A percentile compares a stretch with the other conserved stretches of the same genome.
These are phyloP conservation scores for Ooceraea biroi DNA, from an alignment of 1,140 invertebrate genomes.

Conservation along the genomic window DNA sequence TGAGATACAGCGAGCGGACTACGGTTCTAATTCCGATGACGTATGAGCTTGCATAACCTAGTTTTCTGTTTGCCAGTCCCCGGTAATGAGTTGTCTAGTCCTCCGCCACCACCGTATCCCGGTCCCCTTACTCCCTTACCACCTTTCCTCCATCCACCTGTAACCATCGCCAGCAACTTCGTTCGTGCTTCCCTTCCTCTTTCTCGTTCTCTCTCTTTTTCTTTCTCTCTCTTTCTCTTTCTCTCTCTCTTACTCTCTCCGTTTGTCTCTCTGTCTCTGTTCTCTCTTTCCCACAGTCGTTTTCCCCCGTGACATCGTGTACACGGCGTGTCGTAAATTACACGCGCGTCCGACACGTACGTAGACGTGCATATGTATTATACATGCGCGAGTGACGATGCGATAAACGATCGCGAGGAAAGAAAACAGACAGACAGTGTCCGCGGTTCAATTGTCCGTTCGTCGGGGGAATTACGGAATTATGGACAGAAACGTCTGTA, in stretches of 20 bases:
- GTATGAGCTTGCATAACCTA: constrained; percentile 84
- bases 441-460: background rate
- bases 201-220: constrained; percentile 27
- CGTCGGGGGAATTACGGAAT: constrained; percentile 24
- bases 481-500: constrained; percentile 28
- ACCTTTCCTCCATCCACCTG: constrained; percentile 66
- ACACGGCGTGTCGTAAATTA: constrained; percentile 69
- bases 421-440: background rate
- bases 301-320: constrained; percentile 57
- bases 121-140: background rate
- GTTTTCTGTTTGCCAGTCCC: constrained; percentile 84
- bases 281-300: constrained; percentile 25
- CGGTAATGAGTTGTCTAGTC: constrained; percentile 84
- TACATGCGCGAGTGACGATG: constrained; percentile 42
- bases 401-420: constrained; percentile 41
- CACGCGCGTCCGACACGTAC: constrained; percentile 47
- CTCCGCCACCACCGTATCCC: constrained; percentile 33
- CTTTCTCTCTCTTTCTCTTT: constrained; percentile 16
- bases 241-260: background rate
- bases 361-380: constrained; percentile 23
- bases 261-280: constrained; percentile 1
- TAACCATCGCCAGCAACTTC: constrained; percentile 64
- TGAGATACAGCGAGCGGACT: constrained; percentile 82
- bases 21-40: constrained; percentile 85
- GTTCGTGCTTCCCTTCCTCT: constrained; percentile 19